These are phyloP conservation scores for Eupeodes luniger DNA, from an alignment of 2,888 invertebrate genomes.

Conservation along the genomic window DNA sequence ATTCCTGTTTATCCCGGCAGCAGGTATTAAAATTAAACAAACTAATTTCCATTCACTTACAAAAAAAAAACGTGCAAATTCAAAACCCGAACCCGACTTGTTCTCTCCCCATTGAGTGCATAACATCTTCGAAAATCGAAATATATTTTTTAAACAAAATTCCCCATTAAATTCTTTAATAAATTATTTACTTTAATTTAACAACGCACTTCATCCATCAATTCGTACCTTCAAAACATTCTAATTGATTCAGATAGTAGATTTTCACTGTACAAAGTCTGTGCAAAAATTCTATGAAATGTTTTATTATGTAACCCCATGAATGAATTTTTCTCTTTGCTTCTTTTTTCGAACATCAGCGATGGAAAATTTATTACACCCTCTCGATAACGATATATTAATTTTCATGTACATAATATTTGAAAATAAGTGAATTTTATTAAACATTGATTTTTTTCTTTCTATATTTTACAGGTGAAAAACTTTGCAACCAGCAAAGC, in stretches of 20 bases:
- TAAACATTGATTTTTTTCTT: not conserved
- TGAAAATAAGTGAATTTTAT: not conserved
- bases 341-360: slow-evolving; percentile 52
- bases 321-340: slow-evolving; percentile 47
- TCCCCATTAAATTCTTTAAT: slow-evolving; percentile 18
- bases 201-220: not conserved
- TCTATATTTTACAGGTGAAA: slow-evolving; percentile 86
- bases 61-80: slow-evolving; percentile 40
- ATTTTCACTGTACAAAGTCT: slow-evolving; percentile 49
- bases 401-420: not conserved
- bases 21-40: slow-evolving; percentile 85
- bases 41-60: slow-evolving; percentile 27
- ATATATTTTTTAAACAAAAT: slow-evolving; percentile 16
- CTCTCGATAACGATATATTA: slow-evolving; percentile 81
- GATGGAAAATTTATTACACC: slow-evolving; percentile 78
- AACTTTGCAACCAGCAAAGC: slow-evolving; percentile 91
- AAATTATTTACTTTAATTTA: slow-evolving; percentile 30
- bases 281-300: slow-evolving; percentile 69
- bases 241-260: slow-evolving; percentile 17
- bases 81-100: slow-evolving; percentile 17
- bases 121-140: slow-evolving; percentile 71
- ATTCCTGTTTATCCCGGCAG: slow-evolving; percentile 87
- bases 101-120: slow-evolving; percentile 52
- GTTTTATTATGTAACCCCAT: slow-evolving; percentile 81
- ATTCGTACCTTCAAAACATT: not conserved